phyloP scores from a whole-genome alignment of 1,140 invertebrate species.

The Cephus cinctus region DNA sequence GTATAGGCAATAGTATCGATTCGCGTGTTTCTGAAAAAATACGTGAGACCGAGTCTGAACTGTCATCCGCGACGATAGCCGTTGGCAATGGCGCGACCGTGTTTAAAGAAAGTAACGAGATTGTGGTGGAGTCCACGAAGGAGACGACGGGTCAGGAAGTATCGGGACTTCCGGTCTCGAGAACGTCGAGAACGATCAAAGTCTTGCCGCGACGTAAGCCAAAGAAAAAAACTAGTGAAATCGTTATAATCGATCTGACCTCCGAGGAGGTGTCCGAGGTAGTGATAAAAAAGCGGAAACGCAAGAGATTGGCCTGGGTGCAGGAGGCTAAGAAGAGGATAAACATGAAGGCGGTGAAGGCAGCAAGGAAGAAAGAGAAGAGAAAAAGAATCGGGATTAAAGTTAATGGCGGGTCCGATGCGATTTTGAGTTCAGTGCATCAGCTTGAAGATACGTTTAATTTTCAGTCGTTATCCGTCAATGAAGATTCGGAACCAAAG shows the following conservation, averaged over 20 bases:
- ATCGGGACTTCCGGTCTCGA: too few species aligned
- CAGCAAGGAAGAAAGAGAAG: constrained; percentile 12
- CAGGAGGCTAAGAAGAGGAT: constrained; percentile 30
- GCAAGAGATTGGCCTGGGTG: constrained; percentile 33
- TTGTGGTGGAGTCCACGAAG: neutral
- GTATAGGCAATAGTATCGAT: neutral
- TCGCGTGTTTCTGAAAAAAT: neutral
- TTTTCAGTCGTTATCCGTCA: constrained; percentile 4
- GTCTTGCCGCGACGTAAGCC: neutral
- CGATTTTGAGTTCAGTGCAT: constrained; percentile 1
- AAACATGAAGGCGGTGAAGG: constrained; percentile 1
- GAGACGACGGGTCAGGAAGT: neutral
- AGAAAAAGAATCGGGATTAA: too few species aligned
- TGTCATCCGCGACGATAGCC: neutral
- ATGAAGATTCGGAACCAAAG: neutral
- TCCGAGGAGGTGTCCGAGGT: constrained; percentile 28
- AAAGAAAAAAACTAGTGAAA: constrained; percentile 19
- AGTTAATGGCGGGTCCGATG: too few species aligned
- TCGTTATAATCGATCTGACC: constrained; percentile 46
- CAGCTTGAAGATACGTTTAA: constrained; percentile 14
- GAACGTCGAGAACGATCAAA: neutral
- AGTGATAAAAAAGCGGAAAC: constrained; percentile 30
- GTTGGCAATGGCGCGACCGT: neutral
- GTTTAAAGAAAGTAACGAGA: neutral
- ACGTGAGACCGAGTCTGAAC: too few species aligned